These are phyloP conservation scores for Nyctibius bracteatus DNA, from an alignment of 2,113 vertebrate species.

Conservation along the genomic window DNA sequence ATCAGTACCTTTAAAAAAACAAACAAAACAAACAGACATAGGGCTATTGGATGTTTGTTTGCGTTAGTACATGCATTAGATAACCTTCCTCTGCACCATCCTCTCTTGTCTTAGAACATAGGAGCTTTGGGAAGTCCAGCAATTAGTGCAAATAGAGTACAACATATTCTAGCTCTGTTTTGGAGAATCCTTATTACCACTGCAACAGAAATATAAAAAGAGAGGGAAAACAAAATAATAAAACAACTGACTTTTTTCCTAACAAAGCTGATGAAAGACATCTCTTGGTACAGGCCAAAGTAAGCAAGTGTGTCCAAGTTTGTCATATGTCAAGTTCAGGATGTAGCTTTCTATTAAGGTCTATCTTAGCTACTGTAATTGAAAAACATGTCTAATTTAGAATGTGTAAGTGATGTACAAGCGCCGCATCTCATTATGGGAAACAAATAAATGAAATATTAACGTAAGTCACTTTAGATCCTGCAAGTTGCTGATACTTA, in stretches of 20 bases:
- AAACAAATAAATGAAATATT: neutral
- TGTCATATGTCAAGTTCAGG: neutral
- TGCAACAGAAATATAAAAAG: neutral
- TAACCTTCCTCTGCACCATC: neutral
- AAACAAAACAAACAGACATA: neutral
- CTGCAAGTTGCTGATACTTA: neutral
- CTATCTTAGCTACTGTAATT: neutral
- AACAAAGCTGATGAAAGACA: neutral
- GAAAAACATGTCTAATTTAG: neutral
- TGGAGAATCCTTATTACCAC: neutral
- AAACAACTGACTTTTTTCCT: neutral
- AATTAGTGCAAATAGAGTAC: neutral
- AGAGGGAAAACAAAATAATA: neutral
- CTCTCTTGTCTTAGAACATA: neutral
- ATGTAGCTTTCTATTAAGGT: neutral
- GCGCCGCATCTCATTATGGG: neutral
- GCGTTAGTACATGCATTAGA: neutral
- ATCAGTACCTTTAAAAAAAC: neutral
- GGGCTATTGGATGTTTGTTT: neutral
- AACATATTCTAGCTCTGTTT: neutral
- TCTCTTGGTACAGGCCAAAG: neutral
- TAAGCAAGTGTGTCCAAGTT: neutral
- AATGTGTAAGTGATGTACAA: neutral
- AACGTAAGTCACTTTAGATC: neutral
- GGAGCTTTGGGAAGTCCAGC: neutral